Evolutionary conservation across 2,113 vertebrate species (phyloP).

Genomic region (Entomyzon cyanotis): DNA sequence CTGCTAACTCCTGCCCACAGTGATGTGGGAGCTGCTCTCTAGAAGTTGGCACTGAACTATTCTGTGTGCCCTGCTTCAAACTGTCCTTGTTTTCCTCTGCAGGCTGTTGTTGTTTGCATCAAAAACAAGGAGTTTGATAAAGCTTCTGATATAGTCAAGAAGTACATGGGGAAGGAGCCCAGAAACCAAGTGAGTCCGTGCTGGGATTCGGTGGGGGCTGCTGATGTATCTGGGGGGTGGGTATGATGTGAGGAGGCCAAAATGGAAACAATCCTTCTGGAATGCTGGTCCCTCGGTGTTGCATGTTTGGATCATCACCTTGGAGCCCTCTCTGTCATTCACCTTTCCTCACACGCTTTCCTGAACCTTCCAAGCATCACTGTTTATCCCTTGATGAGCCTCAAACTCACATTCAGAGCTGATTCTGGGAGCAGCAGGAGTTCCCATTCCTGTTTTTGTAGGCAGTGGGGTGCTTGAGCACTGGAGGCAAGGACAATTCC

Average conservation of each 20-base stretch:
- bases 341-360: fast-evolving
- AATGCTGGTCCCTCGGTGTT: fast-evolving
- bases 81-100: background rate
- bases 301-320: fast-evolving
- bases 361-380: no score
- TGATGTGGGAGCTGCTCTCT: fast-evolving
- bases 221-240: background rate
- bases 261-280: background rate
- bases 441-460: background rate
- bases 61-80: background rate
- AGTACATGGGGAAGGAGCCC: constrained; percentile 74
- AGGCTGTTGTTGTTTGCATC: constrained; percentile 86
- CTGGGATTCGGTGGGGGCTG: background rate
- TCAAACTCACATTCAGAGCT: fast-evolving
- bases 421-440: no score
- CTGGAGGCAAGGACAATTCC: background rate
- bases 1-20: fast-evolving
- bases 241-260: no score
- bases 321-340: background rate
- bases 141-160: constrained; percentile 79
- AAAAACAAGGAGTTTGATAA: constrained; percentile 82
- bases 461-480: background rate
- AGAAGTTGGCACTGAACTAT: background rate
- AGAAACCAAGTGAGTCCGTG: constrained; percentile 77
- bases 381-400: background rate